Base-by-base conservation (phyloP, 2,888 invertebrate genomes). In the Thecophora atra region DNA sequence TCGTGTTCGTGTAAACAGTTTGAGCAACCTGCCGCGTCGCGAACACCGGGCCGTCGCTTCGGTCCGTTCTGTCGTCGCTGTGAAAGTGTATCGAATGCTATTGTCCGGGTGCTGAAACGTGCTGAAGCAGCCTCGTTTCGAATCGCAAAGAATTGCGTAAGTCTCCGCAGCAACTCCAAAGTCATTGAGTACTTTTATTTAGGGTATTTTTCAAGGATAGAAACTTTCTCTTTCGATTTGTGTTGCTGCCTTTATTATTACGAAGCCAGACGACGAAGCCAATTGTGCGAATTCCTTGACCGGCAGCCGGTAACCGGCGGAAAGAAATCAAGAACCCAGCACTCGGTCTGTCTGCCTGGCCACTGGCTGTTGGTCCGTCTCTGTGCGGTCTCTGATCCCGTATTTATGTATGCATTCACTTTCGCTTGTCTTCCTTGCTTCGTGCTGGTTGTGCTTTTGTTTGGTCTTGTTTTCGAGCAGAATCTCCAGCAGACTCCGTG, bases 31-130 rank as follows among this genome's bases (percentile, higher is more conserved):
- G 58, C 68, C 44, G 58, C 3, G 30, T 42, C 26, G 42, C 24
- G 42, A 42, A 21, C 64, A 44, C 15, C 24, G 44, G 17, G 47
- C 64, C 21, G 11, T n/a, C n/a, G n/a, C n/a, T n/a, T n/a, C n/a
- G n/a, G n/a, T n/a, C 64, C 26, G 24, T 15, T 2, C 21, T 19
- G 17, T 37, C 19, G 11, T 19, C 24, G 52, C 52, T 56, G 67
- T 15, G 56, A 58, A 56, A 68, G 68, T 68, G 68, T 58, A 68
- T 11, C 68, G 37, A 68, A 68, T 68, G 37, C 58, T 68, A 68
- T 68, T 56, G 58, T 68, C 17, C 28, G 26, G n/a, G 17, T 24
- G 13, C 47, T 1, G 17, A 47, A 47, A 47, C 47, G 47, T 47
- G 47, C 47, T n/a, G 47, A n/a, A 47, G 44, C 15, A 17, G 5